Percentiles rank a stretch among this genome's conserved stretches.
Evolutionary conservation across 2,888 invertebrate genomes (phyloP).

Genomic region (Cephalotes varians): DNA sequence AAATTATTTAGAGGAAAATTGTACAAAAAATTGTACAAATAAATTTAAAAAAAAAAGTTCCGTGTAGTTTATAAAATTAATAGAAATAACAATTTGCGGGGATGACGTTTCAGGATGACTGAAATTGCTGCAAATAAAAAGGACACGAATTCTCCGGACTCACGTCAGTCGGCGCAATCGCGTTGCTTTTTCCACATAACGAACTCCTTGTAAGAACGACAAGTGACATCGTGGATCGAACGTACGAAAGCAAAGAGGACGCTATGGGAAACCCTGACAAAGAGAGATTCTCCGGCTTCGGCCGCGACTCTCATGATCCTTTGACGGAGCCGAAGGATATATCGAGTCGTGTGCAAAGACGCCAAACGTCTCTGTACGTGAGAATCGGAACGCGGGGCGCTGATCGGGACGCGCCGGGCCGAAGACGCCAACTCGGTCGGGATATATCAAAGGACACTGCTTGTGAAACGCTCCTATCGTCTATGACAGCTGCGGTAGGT

Average conservation of each 20-base stretch:
- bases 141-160: background rate
- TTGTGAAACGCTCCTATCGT: constrained; percentile 45
- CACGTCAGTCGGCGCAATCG: background rate
- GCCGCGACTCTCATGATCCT: constrained; percentile 60
- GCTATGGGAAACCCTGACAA: constrained; percentile 66
- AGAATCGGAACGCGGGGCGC: constrained; percentile 81
- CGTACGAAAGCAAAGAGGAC: constrained; percentile 43
- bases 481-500: background rate
- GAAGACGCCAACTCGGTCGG: constrained; percentile 40
- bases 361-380: constrained; percentile 82
- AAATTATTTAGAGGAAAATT: background rate
- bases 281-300: constrained; percentile 33
- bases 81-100: too few species aligned
- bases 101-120: background rate
- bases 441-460: constrained; percentile 67
- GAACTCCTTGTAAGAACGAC: constrained; percentile 4
- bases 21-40: background rate
- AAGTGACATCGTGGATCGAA: constrained; percentile 19
- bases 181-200: background rate
- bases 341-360: constrained; percentile 60
- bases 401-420: constrained; percentile 48
- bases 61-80: background rate
- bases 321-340: constrained; percentile 64
- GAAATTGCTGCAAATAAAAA: background rate
- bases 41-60: background rate